phyloP scores from a whole-genome alignment of 2,797 vertebrate species.

The Fistularia tabacaria region DNA sequence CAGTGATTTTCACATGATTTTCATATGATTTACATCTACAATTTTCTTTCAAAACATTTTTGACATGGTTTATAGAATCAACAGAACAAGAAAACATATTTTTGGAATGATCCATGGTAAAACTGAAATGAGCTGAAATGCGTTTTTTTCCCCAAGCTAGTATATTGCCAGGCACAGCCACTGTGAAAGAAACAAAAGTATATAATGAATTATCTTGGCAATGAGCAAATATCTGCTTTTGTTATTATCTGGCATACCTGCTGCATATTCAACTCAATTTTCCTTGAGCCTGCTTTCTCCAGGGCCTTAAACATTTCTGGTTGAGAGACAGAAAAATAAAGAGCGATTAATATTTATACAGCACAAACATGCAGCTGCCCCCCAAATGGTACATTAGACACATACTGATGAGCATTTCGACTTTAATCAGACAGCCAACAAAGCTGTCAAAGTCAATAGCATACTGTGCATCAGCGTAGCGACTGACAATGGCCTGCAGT shows the following conservation, averaged over 20 bases:
- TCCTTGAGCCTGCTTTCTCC: conserved; percentile 60
- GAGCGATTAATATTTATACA: neutral
- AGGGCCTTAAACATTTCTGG: conserved; percentile 75
- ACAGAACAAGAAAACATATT: neutral
- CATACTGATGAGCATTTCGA: conserved; percentile 90
- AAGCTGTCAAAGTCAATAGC: conserved; percentile 85
- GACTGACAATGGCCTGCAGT: conserved; percentile 74
- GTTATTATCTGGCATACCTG: conserved; percentile 55
- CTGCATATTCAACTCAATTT: conserved; percentile 72
- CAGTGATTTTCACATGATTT: no score
- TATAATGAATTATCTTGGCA: neutral
- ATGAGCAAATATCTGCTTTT: neutral
- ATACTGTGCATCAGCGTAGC: conserved; percentile 71
- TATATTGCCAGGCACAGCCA: conserved; percentile 68
- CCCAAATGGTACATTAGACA: conserved; percentile 9
- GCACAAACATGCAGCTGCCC: no score
- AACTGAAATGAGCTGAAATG: neutral
- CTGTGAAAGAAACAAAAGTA: conserved; percentile 38
- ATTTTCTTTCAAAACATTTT: neutral
- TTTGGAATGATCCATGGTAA: neutral
- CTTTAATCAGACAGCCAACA: conserved; percentile 78
- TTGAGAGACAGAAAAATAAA: conserved; percentile 9
- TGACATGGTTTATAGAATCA: no score
- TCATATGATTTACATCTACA: neutral
- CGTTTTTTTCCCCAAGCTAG: conserved; percentile 25